Percentiles rank a stretch among this genome's conserved stretches.
These are phyloP conservation scores for Hassar affinis DNA, from an alignment of 2,113 vertebrate genomes.

Conservation along the genomic window DNA sequence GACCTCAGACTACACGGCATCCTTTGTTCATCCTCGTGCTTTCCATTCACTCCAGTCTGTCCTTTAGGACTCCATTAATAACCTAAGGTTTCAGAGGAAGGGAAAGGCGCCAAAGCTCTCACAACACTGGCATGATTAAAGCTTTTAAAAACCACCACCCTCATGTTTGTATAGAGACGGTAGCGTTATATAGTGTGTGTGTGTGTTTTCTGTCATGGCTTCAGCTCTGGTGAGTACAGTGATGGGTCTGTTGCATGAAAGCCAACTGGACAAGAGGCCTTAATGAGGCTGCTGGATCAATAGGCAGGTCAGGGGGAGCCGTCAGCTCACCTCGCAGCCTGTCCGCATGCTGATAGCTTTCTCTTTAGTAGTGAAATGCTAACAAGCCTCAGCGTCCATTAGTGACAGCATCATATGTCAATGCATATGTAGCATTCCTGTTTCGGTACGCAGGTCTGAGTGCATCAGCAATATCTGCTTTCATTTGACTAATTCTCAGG, in stretches of 20 bases:
- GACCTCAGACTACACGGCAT: slow-evolving; percentile 7
- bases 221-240: slow-evolving; percentile 37
- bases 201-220: slow-evolving; percentile 9
- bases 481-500: background rate
- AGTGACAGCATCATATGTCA: slow-evolving; percentile 25
- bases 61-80: slow-evolving; percentile 75
- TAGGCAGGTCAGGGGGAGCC: slow-evolving; percentile 44
- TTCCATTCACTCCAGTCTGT: slow-evolving; percentile 27
- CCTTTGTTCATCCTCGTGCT: slow-evolving; percentile 62
- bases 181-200: background rate
- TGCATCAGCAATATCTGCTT: background rate
- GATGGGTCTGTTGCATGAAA: slow-evolving; percentile 48
- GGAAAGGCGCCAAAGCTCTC: slow-evolving; percentile 59
- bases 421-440: slow-evolving; percentile 11
- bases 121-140: slow-evolving; percentile 70
- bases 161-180: slow-evolving; percentile 57
- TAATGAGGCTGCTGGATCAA: slow-evolving; percentile 58
- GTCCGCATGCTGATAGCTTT: slow-evolving; percentile 42
- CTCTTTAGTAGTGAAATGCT: slow-evolving; percentile 46
- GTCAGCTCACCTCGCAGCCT: slow-evolving; percentile 44
- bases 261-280: slow-evolving; percentile 50
- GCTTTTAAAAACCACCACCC: slow-evolving; percentile 68
- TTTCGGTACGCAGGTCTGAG: background rate
- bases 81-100: slow-evolving; percentile 72
- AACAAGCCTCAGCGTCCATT: slow-evolving; percentile 30